Conservation (phyloP, 2,113 vertebrate genomes). For the Clarias batrachus region DNA sequence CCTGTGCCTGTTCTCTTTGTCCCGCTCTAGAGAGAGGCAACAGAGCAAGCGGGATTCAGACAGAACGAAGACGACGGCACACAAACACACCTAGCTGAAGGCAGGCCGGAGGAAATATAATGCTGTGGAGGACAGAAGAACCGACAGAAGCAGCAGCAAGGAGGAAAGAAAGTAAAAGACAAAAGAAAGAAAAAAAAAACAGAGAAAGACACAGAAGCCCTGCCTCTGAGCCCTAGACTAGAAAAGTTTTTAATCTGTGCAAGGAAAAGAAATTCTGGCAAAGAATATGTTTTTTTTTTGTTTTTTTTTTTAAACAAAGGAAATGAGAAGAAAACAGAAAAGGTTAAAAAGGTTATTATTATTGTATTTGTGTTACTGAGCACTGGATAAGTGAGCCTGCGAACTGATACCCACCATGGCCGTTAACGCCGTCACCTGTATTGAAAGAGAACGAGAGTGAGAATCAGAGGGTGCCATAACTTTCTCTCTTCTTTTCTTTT, state of each 20-base stretch:
- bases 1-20: conserved; percentile 90
- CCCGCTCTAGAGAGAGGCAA: conserved; percentile 72
- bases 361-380: conserved; percentile 28
- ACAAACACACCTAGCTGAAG: conserved; percentile 32
- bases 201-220: conserved; percentile 7
- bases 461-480: conserved; percentile 23
- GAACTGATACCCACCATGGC: conserved; percentile 56
- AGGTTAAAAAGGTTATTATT: conserved; percentile 23
- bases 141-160: conserved; percentile 24
- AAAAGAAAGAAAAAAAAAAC: not conserved
- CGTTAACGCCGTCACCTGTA: conserved; percentile 58
- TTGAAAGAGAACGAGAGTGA: conserved; percentile 51
- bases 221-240: conserved; percentile 36
- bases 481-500: conserved; percentile 15
- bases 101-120: conserved; percentile 28
- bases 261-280: not conserved
- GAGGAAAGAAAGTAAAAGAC: no score
- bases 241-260: conserved; percentile 13
- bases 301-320: conserved; percentile 8
- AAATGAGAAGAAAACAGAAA: conserved; percentile 33
- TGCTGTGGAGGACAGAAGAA: conserved; percentile 37
- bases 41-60: conserved; percentile 7
- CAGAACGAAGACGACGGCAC: not conserved
- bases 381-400: conserved; percentile 32
- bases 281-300: not conserved